Conservation (phyloP, 2,113 vertebrate genomes). For the Seriola quinqueradiata region DNA sequence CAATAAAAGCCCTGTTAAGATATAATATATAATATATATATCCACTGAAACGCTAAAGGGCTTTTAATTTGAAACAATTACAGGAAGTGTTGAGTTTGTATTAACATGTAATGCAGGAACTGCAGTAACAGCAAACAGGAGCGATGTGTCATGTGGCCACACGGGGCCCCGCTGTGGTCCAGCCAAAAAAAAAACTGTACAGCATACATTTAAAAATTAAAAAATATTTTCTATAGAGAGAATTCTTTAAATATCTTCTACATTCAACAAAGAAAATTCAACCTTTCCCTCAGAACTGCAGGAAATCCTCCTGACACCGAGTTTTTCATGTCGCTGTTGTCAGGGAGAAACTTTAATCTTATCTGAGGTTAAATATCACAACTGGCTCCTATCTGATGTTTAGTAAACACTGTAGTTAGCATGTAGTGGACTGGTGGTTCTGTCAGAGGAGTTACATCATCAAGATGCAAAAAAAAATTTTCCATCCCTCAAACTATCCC, state of each 20-base stretch:
- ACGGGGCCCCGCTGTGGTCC: no score
- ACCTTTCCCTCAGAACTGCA: neutral
- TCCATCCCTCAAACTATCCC: conserved; percentile 1
- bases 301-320: neutral
- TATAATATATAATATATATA: no score
- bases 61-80: no score
- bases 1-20: no score
- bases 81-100: no score
- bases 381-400: neutral
- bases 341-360: neutral
- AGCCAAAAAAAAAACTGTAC: no score
- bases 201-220: no score
- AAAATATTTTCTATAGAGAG: no score
- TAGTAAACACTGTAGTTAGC: neutral
- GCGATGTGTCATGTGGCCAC: no score
- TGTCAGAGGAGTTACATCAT: neutral
- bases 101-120: no score
- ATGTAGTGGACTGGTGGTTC: neutral
- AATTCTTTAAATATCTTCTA: neutral
- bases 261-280: neutral
- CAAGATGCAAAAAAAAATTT: conserved; percentile 18
- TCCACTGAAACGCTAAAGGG: no score
- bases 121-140: no score
- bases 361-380: neutral
- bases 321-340: neutral